phyloP scores from a whole-genome alignment of 2,888 invertebrate species.

The Sthenelais limicola region DNA sequence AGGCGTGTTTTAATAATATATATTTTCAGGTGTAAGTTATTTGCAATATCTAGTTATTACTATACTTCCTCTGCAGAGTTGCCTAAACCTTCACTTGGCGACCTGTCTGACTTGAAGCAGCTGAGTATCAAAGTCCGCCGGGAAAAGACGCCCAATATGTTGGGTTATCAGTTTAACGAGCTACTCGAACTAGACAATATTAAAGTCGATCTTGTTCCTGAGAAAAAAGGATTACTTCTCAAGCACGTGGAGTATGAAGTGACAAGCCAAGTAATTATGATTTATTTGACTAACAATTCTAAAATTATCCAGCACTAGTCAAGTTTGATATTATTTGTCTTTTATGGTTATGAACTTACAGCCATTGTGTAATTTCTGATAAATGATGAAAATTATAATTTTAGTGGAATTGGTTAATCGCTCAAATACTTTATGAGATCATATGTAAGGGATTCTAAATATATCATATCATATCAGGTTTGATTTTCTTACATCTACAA shows the following conservation, averaged over 20 bases:
- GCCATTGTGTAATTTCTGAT: too few relatives aligned
- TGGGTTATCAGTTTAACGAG: conserved; percentile 69
- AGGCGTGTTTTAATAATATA: too few relatives aligned
- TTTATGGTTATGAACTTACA: too few relatives aligned
- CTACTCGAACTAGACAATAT: conserved; percentile 69
- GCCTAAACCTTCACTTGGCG: conserved; percentile 71
- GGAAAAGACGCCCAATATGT: conserved; percentile 66
- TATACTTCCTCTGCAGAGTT: conserved; percentile 67
- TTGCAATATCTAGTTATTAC: too few relatives aligned
- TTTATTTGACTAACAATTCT: too few relatives aligned
- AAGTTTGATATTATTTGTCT: too few relatives aligned
- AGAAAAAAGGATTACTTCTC: conserved; percentile 73
- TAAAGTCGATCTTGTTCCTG: conserved; percentile 72
- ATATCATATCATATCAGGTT: too few relatives aligned
- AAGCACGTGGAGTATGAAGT: conserved; percentile 74
- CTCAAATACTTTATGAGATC: not conserved
- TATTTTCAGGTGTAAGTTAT: too few relatives aligned
- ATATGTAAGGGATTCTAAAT: not conserved
- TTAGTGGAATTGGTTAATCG: not conserved
- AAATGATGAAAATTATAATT: too few relatives aligned
- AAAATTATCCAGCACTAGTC: too few relatives aligned
- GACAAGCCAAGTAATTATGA: conserved; percentile 70
- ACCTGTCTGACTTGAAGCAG: conserved; percentile 66
- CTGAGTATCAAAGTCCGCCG: conserved; percentile 64
- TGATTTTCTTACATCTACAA: too few relatives aligned